phyloP scores from a whole-genome alignment of 2,113 vertebrate genomes.

The Athene cunicularia region DNA sequence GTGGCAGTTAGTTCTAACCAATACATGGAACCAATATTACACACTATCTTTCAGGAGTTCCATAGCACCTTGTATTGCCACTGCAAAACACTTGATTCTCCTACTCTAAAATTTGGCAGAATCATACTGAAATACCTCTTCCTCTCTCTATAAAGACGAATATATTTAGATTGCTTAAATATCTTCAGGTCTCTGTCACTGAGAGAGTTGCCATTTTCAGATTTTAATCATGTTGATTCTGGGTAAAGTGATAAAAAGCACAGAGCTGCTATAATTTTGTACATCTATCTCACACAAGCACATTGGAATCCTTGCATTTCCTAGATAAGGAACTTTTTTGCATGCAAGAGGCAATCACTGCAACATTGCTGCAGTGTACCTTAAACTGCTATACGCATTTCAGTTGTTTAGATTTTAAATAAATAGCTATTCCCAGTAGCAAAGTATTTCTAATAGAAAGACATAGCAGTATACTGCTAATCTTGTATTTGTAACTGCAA shows the following conservation, averaged over 20 bases:
- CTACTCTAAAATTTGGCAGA: neutral
- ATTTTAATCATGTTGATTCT: neutral
- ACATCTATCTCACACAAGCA: neutral
- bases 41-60: neutral
- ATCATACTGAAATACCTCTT: neutral
- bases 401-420: neutral
- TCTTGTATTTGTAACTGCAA: neutral
- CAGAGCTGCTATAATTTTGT: neutral
- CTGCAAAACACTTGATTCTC: neutral
- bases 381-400: neutral
- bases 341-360: neutral
- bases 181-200: neutral
- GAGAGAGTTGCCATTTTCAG: neutral
- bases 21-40: neutral
- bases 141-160: neutral
- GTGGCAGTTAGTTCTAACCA: neutral
- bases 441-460: neutral
- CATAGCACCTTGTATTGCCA: neutral
- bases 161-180: neutral
- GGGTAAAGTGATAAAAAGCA: neutral
- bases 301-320: neutral
- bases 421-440: neutral
- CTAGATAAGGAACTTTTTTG: neutral
- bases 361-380: neutral
- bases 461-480: neutral